Evolutionary conservation across 2,797 vertebrate genomes (phyloP), one percentile per base, ranked within the genome.

Genomic region (Cynodonichthys magdalenae): DNA sequence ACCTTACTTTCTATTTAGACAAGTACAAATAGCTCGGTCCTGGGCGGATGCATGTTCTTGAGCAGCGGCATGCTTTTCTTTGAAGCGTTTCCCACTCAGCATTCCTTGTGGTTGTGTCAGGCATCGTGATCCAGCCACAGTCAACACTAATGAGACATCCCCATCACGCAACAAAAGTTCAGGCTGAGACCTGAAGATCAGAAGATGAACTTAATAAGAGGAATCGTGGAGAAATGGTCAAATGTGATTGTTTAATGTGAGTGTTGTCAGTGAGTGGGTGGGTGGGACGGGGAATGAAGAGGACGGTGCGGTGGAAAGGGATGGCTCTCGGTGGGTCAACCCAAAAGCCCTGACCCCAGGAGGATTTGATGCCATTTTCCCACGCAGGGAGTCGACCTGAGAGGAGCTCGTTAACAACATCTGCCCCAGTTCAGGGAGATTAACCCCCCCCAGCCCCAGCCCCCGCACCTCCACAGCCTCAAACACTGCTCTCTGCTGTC

Each of bases 361-460:
- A 92, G 91, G 92, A 93, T 92, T 93, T 92, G 89, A 90, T 93
- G 92, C 91, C 86, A 89, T 92, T 94, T 93, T 94, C 93, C 93
- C 92, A 94, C 92, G 92, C 89, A 89, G 82, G 87, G 91, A 92
- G 92, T 84, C 88, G 90, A 93, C 91, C 92, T 94, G 90, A 93
- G 91, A 91, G 88, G 86, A 92, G 90, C 90, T 94, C 89, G 90
- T 94, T 93, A 93, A 93, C 88, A 92, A 93, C 92, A 93, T 94
- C 93, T 94, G 93, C 93, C 92, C 91, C 89, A 81, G 91, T 93
- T 94, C 92, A 93, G 92, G 76, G 90, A 93, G 92, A 93, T 94
- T 94, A 93, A 92, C 89, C 92, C 85, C 82, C 92, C 85, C 82
- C 83, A 63, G 75, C 85, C 76, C 83, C 80, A 82, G 66, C 82